phyloP scores from a whole-genome alignment of 2,113 vertebrate species.

The Cichladusa arquata region DNA sequence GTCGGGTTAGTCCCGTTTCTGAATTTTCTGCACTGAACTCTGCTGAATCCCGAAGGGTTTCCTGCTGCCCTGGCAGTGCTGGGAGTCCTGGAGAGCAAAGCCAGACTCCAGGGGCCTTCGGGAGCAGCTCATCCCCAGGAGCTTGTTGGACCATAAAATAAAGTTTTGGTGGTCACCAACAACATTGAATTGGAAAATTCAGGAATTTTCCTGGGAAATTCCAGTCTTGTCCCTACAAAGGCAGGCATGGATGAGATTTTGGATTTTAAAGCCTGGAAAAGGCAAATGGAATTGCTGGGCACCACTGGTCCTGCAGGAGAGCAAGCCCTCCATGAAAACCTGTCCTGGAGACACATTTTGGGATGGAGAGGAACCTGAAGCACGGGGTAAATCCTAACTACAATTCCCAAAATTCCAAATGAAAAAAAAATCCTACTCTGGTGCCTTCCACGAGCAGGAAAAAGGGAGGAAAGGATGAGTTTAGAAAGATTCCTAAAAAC shows the following conservation, averaged over 20 bases:
- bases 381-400: neutral
- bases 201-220: too few species aligned
- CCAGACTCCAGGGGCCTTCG: neutral
- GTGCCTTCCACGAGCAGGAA: neutral
- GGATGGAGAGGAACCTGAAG: neutral
- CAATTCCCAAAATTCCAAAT: neutral
- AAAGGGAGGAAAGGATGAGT: neutral
- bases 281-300: too few species aligned
- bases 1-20: rapidly evolving
- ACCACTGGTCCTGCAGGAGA: neutral
- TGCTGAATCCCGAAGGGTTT: neutral
- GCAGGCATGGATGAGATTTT: rapidly evolving
- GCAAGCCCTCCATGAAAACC: neutral
- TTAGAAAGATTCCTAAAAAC: neutral
- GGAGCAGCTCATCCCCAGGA: neutral
- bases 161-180: neutral
- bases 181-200: too few species aligned
- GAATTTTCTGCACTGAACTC: rapidly evolving
- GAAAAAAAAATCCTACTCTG: too few species aligned
- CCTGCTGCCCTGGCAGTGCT: neutral
- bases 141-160: too few species aligned
- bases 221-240: neutral
- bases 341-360: neutral
- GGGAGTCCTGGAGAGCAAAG: neutral
- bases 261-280: neutral